Evolutionary conservation across 1,140 invertebrate genomes (phyloP).

Genomic region (Battus philenor): DNA sequence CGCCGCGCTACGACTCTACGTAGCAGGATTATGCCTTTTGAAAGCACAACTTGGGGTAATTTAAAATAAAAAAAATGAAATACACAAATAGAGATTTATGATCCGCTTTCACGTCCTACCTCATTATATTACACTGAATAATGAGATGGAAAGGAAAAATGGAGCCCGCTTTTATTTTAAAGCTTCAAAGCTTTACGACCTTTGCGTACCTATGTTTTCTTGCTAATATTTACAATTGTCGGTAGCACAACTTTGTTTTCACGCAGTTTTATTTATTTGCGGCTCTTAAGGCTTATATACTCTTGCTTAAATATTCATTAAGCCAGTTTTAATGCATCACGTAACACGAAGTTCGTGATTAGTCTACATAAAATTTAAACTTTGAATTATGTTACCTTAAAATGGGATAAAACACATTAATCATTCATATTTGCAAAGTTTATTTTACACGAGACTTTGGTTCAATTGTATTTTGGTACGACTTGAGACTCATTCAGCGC

Average conservation of each 20-base stretch:
- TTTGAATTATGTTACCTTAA: no score
- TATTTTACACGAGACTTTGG: no score
- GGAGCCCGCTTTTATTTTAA: neutral
- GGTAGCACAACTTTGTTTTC: constrained; percentile 1
- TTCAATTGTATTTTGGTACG: no score
- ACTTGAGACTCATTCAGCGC: no score
- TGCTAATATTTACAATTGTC: constrained; percentile 6
- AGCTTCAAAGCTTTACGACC: neutral
- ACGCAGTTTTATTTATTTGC: neutral
- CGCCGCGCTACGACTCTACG: constrained; percentile 3
- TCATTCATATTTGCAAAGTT: no score
- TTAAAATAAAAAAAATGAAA: constrained; percentile 11
- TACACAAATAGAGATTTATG: constrained; percentile 14
- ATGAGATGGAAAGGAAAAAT: constrained; percentile 9
- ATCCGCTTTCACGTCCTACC: constrained; percentile 6
- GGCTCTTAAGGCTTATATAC: no score
- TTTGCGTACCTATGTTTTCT: neutral
- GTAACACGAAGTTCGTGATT: no score
- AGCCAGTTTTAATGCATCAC: no score
- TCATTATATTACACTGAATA: constrained; percentile 10
- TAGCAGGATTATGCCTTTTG: constrained; percentile 8
- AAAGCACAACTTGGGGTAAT: constrained; percentile 6
- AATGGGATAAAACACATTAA: no score
- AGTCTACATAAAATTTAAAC: no score
- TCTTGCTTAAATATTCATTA: no score